These are phyloP conservation scores for Clusia tigrina DNA, from an alignment of 2,888 invertebrate genomes.

Conservation along the genomic window DNA sequence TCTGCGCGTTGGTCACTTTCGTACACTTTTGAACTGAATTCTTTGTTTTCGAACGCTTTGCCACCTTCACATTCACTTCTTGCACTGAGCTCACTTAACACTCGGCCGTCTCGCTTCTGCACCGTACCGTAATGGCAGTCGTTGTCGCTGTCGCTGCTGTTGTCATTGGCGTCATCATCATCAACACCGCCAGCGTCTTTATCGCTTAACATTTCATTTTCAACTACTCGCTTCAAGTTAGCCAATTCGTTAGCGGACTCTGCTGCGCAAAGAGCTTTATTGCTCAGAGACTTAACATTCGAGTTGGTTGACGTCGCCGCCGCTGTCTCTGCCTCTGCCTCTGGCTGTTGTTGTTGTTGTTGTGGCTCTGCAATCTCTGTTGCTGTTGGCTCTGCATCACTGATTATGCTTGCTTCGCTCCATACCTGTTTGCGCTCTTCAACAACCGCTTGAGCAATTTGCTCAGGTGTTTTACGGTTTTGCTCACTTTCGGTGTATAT, in stretches of 20 bases:
- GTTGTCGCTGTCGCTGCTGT: slow-evolving; percentile 28
- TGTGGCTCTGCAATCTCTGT: background rate
- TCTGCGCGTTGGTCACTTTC: slow-evolving; percentile 10
- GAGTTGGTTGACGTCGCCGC: background rate
- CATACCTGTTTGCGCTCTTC: slow-evolving; percentile 14
- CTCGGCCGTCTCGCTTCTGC: slow-evolving; percentile 19
- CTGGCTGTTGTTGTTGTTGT: slow-evolving; percentile 32
- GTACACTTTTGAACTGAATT: slow-evolving; percentile 2
- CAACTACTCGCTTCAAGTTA: slow-evolving; percentile 44
- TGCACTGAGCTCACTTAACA: background rate
- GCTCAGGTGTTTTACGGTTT: slow-evolving; percentile 51
- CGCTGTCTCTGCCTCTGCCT: slow-evolving; percentile 25
- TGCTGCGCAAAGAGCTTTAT: slow-evolving; percentile 46
- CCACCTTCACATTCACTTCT: background rate
- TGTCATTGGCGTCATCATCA: slow-evolving; percentile 20
- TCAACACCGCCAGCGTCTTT: slow-evolving; percentile 43
- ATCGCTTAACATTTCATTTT: slow-evolving; percentile 61
- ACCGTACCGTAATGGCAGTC: slow-evolving; percentile 31
- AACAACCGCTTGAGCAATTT: slow-evolving; percentile 11
- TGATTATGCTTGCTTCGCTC: slow-evolving; percentile 11
- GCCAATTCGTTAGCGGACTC: slow-evolving; percentile 36
- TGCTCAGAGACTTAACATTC: slow-evolving; percentile 40
- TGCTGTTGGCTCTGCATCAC: slow-evolving; percentile 1
- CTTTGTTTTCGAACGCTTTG: background rate
- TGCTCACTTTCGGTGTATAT: slow-evolving; percentile 20